Evolutionary conservation across 2,888 invertebrate genomes (phyloP).

Genomic region (Nomada fucata): DNA sequence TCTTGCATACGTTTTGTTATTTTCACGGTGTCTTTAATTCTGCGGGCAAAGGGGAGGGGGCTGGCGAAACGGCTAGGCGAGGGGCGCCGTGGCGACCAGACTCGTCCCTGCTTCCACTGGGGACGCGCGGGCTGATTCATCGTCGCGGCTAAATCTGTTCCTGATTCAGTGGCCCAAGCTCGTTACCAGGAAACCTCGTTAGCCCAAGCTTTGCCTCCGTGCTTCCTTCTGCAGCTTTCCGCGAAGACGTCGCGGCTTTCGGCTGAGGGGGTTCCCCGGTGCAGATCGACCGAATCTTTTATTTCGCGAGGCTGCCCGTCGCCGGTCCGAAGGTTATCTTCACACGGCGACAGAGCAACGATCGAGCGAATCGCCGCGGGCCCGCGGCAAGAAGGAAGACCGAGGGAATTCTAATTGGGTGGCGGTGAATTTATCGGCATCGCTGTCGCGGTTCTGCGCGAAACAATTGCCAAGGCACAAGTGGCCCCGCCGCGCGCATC

Average conservation of each 20-base stretch:
- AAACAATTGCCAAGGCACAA: background rate
- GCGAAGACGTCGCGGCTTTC: background rate
- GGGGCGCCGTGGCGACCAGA: too few species aligned
- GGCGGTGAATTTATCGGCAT: too few species aligned
- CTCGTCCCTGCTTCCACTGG: slow-evolving; percentile 72
- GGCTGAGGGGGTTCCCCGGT: background rate
- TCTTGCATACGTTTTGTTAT: too few species aligned
- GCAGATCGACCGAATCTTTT: background rate
- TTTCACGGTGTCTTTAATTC: too few species aligned
- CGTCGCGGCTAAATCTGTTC: slow-evolving; percentile 67
- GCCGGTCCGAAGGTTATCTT: too few species aligned
- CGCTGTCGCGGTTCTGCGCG: background rate
- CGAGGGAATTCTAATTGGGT: too few species aligned
- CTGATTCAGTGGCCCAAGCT: slow-evolving; percentile 51
- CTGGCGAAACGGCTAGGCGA: slow-evolving; percentile 23
- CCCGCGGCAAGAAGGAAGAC: too few species aligned
- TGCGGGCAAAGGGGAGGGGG: too few species aligned
- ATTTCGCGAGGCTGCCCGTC: too few species aligned
- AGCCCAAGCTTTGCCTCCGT: slow-evolving; percentile 50
- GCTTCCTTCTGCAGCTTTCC: background rate
- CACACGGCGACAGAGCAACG: too few species aligned
- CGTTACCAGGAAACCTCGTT: slow-evolving; percentile 49
- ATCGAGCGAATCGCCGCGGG: too few species aligned
- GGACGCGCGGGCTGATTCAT: slow-evolving; percentile 70
- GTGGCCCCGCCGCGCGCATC: background rate